Base-by-base conservation (phyloP, 2,797 vertebrate genomes). In the Podarcis siculus region DNA sequence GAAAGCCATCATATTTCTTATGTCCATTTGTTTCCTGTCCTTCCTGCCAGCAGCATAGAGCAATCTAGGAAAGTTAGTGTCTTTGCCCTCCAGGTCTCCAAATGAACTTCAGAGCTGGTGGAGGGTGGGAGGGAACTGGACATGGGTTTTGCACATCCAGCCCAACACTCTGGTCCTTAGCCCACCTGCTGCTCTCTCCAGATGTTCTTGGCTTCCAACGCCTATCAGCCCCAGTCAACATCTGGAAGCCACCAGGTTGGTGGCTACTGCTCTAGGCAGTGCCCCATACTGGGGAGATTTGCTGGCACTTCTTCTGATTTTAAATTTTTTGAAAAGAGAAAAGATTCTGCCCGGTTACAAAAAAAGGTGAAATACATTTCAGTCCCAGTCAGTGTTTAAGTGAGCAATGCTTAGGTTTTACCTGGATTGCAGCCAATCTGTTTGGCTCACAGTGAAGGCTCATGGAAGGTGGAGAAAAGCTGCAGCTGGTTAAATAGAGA, bases 321-420 rank as follows among this genome's bases (percentile, higher is more conserved):
- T 49, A 15, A 72, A 23, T 49, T 42, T 39, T 86, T 72, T 32
- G 23, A 25, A 83, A 75, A 78, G 21, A 61, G 58, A 61, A 61
- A 61, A 61, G 58, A 27, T 15, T 13, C 4, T 72, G 67, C 42
- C 32, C 8, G 9, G 61, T 13, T 58, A 45, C 21, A 82, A 71
- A 77, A n/a, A 35, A 25, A 79, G 79, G 66, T 8, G 12, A 23
- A 78, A 27, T 17, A 7, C 35, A 39, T 88, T 88, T 58, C 13
- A 71, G 45, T 61, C 66, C 75, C 66, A 88, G 71, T 88, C 67
- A 83, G 7, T 9, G 25, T 71, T 79, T 78, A 78, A 83, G 27
- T 58, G 49, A 84, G 45, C 75, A 84, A 64, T 88, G 67, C 21
- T 73, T 71, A 64, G 23, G 13, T 84, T 88, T 64, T 79, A 6